Evolutionary conservation across 2,797 vertebrate genomes (phyloP), one percentile per base, ranked within the genome.

Genomic region (Chaenodraco wilsoni): DNA sequence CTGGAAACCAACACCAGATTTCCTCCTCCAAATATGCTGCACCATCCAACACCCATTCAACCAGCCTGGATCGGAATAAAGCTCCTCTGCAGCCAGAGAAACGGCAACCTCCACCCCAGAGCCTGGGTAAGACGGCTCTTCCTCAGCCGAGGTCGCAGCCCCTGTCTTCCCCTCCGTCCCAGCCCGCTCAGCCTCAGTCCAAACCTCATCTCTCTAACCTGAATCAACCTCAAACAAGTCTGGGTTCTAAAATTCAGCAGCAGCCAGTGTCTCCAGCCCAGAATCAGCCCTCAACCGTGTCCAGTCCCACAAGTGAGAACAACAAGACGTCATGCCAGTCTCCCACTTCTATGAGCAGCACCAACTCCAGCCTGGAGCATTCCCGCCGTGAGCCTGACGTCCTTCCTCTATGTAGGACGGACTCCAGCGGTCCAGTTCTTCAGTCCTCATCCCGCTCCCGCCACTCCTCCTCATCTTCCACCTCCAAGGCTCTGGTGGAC

Each of bases 381-480:
- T 89, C 74, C 74, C 95, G 79, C 23, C 88, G 79, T 4, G 91
- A 95, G 41, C 98, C 97, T 0, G 98, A 99, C 13, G 87, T 99
- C 41, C 96, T 99, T 66, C 97, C 96, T 16, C 94, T 99, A 21
- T 93, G 95, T 64, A 93, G 97, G 60, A 94, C 93, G 0, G 96
- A 98, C 76, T 98, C 97, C 12, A 90, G 94, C 0, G 98, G 96
- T 0, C 95, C 95, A 0, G 76, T 95, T 1, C 59, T 96, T 75
- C 95, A 96, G 48, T 87, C 94, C 1, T 93, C 93, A 0, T 91
- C 94, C 0, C 92, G 93, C n/a, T 95, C 96, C 1, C 95, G 95
- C n/a, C 94, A 96, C 0, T 96, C 97, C 0, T 96, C 96, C 2
- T 84, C 93, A 0, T 95, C 96, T 0, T 98, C 96, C 4, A 84